Conservation (phyloP, 2,797 vertebrate genomes). For the Perodicticus potto region DNA sequence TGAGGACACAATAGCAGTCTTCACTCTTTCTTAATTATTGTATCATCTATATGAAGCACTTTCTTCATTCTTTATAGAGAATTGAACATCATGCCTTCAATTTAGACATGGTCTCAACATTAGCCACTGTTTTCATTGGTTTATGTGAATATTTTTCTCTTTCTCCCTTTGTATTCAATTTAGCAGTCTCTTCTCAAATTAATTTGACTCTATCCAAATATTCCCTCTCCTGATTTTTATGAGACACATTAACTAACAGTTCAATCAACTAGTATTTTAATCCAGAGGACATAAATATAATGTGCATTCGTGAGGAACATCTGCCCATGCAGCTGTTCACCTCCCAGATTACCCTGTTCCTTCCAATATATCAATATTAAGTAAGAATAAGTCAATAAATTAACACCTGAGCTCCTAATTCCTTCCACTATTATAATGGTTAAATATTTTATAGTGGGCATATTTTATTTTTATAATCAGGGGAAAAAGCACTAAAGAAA, state of each 20-base stretch:
- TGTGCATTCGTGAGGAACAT: neutral
- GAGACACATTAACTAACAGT: neutral
- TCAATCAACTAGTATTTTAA: slow-evolving; percentile 14
- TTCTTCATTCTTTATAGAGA: neutral
- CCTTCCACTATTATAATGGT: neutral
- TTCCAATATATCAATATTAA: neutral
- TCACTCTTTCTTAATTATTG: neutral
- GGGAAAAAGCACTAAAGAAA: neutral
- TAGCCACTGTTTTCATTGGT: neutral
- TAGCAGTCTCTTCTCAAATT: neutral
- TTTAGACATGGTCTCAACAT: neutral
- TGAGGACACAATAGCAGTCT: neutral
- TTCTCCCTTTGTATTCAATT: neutral
- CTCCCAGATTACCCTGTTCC: neutral
- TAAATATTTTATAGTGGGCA: neutral
- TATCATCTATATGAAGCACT: neutral
- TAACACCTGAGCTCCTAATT: slow-evolving; percentile 33
- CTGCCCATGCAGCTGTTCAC: neutral
- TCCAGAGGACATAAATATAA: neutral
- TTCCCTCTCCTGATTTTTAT: neutral
- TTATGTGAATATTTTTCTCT: slow-evolving; percentile 38
- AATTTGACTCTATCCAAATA: neutral
- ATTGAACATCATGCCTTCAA: neutral
- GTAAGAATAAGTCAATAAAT: neutral
- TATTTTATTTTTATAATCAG: slow-evolving; percentile 39